Percentiles rank a stretch among this genome's conserved stretches.
Conservation (phyloP, 2,888 invertebrate species). For the Trachelus iudaicus region DNA sequence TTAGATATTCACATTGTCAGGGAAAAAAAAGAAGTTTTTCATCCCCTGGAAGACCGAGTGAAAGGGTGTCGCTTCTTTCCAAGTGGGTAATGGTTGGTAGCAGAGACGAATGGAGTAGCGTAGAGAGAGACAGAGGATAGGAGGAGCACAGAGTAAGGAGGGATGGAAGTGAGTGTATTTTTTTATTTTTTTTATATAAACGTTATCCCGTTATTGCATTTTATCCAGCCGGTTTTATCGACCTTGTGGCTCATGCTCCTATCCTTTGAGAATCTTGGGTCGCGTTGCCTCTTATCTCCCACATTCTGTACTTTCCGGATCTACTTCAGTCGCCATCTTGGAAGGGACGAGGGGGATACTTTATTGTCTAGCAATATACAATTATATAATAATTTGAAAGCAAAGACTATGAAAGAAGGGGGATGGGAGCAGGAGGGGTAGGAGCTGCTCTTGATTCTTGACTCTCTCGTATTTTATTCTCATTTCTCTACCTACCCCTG, state of each 20-base stretch:
- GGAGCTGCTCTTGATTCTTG: constrained; percentile 6
- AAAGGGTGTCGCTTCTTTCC: neutral
- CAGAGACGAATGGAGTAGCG: neutral
- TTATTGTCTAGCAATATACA: constrained; percentile 49
- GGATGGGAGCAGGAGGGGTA: no score
- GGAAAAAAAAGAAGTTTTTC: constrained; percentile 27
- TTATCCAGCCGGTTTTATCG: constrained; percentile 38
- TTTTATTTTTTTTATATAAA: constrained; percentile 41
- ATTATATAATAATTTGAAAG: constrained; percentile 59
- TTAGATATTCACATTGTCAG: neutral
- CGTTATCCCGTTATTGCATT: constrained; percentile 53
- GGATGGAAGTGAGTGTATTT: neutral
- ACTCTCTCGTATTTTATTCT: constrained; percentile 41
- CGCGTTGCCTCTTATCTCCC: neutral
- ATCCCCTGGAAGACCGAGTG: constrained; percentile 3
- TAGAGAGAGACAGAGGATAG: constrained; percentile 9
- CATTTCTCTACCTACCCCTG: constrained; percentile 21
- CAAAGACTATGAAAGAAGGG: constrained; percentile 25
- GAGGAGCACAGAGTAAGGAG: neutral
- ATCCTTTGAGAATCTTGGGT: neutral
- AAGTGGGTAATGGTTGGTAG: neutral
- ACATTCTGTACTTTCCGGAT: neutral
- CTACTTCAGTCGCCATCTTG: neutral
- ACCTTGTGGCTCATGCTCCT: constrained; percentile 37
- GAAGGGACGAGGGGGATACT: neutral